Evolutionary conservation across 1,140 invertebrate species (phyloP).

Genomic region (Carposina sasakii): DNA sequence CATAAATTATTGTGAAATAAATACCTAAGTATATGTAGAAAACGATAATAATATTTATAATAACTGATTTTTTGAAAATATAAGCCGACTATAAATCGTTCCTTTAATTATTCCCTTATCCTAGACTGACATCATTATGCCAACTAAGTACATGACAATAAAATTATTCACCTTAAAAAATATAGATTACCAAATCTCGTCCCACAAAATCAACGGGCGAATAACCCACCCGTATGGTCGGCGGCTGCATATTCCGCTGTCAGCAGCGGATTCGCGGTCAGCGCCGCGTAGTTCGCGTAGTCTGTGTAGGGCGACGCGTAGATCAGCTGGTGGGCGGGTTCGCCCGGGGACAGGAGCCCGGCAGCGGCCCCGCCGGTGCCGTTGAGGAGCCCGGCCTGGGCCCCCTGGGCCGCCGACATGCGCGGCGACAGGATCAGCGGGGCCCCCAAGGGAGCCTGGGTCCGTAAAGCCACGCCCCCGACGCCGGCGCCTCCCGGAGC

Average conservation of each 20-base stretch:
- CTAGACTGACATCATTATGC: too few species aligned
- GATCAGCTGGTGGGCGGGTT: slow-evolving; percentile 81
- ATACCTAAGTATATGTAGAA: too few species aligned
- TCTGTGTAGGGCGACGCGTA: slow-evolving; percentile 87
- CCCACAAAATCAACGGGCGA: slow-evolving; percentile 78
- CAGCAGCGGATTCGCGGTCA: slow-evolving; percentile 83
- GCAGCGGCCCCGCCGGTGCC: slow-evolving; percentile 74
- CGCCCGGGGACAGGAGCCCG: slow-evolving; percentile 73
- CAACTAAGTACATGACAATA: too few species aligned
- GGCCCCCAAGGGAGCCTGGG: slow-evolving; percentile 82
- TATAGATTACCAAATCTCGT: slow-evolving; percentile 49
- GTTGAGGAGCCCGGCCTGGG: slow-evolving; percentile 81
- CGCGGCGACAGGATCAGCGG: slow-evolving; percentile 91
- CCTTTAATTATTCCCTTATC: too few species aligned
- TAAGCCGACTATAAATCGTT: too few species aligned
- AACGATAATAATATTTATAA: too few species aligned
- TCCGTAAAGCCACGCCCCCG: slow-evolving; percentile 78
- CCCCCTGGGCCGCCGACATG: slow-evolving; percentile 83
- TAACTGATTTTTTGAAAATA: too few species aligned
- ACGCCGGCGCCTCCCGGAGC: slow-evolving; percentile 74
- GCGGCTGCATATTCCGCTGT: slow-evolving; percentile 85
- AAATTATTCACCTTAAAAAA: too few species aligned
- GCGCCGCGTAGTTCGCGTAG: slow-evolving; percentile 88
- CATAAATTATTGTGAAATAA: too few species aligned
- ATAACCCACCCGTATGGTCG: slow-evolving; percentile 96